These are phyloP conservation scores for Acipenser oxyrinchus DNA, from an alignment of 2,797 vertebrate species.

Conservation along the genomic window DNA sequence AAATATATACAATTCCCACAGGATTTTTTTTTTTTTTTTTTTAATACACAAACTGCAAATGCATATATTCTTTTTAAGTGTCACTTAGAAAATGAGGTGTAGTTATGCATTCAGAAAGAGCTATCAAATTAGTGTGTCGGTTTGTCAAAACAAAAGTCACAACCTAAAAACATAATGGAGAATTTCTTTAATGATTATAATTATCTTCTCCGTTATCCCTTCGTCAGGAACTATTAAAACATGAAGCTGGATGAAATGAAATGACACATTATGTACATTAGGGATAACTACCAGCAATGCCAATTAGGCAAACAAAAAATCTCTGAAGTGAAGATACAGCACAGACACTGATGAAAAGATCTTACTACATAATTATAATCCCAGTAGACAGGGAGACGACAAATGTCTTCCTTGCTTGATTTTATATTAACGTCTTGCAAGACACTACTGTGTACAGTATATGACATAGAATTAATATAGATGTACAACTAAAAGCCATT, in stretches of 20 bases:
- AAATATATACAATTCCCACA: constrained; percentile 29
- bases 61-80: constrained; percentile 36
- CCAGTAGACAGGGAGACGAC: constrained; percentile 7
- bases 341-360: constrained; percentile 14
- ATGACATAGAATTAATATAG: not conserved
- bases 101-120: not conserved
- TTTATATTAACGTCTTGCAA: constrained; percentile 8
- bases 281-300: constrained; percentile 45
- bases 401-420: not conserved
- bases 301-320: constrained; percentile 22
- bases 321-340: constrained; percentile 11
- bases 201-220: constrained; percentile 30
- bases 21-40: constrained; percentile 20
- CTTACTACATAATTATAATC: constrained; percentile 19
- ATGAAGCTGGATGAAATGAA: constrained; percentile 18
- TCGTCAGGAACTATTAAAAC: constrained; percentile 23
- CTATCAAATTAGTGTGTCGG: constrained; percentile 21
- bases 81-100: constrained; percentile 27
- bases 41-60: constrained; percentile 13
- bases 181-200: constrained; percentile 34
- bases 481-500: no score
- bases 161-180: constrained; percentile 30
- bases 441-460: not conserved
- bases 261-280: constrained; percentile 48
- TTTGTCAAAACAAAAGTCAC: constrained; percentile 39